Evolutionary conservation across 2,888 invertebrate species (phyloP).

Genomic region (Yponomeuta plumbellus): DNA sequence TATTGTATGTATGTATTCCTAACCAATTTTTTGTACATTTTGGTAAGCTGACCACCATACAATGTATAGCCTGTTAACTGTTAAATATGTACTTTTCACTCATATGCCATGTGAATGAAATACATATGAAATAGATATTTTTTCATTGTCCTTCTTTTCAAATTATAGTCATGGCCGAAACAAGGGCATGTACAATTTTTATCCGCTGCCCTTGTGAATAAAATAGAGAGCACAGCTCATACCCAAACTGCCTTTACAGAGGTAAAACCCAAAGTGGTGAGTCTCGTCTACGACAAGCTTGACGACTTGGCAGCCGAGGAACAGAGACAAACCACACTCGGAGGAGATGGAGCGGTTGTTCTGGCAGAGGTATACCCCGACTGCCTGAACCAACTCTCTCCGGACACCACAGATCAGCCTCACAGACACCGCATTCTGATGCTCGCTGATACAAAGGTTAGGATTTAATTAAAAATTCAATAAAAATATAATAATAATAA

Average conservation of each 20-base stretch:
- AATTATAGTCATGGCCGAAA: too few species aligned
- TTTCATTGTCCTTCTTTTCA: too few species aligned
- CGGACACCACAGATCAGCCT: slow-evolving; percentile 72
- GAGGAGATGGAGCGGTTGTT: slow-evolving; percentile 78
- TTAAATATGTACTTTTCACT: too few species aligned
- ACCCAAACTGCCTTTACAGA: slow-evolving; percentile 47
- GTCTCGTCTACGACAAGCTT: slow-evolving; percentile 75
- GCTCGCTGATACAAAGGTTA: slow-evolving; percentile 79
- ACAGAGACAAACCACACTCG: slow-evolving; percentile 66
- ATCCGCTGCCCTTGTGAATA: too few species aligned
- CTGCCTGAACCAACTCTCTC: slow-evolving; percentile 74
- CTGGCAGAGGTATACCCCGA: slow-evolving; percentile 80
- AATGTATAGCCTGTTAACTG: too few species aligned
- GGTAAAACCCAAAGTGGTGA: slow-evolving; percentile 74
- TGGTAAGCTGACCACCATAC: too few species aligned
- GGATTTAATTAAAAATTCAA: slow-evolving; percentile 20
- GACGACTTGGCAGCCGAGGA: slow-evolving; percentile 66
- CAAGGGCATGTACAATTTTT: too few species aligned
- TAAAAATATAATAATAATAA: background rate
- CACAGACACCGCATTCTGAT: slow-evolving; percentile 78
- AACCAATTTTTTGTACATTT: too few species aligned
- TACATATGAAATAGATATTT: too few species aligned
- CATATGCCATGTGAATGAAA: too few species aligned
- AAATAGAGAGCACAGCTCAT: too few species aligned
- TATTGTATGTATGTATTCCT: too few species aligned